Conservation (phyloP, 1,140 invertebrate species). For the Zaprionus taronus region DNA sequence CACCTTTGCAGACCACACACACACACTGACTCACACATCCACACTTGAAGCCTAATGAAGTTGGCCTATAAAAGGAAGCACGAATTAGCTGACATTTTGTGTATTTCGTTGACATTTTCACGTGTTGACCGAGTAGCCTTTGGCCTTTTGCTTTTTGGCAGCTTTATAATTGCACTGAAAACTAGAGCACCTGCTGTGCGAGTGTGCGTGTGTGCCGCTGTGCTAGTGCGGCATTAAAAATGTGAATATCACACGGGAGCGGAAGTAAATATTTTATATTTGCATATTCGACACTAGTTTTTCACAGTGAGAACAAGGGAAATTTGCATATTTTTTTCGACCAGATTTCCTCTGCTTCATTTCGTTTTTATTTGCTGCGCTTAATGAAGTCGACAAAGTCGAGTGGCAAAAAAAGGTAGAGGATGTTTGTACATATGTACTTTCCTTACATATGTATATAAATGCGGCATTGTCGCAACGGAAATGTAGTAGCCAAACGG, state of each 20-base stretch:
- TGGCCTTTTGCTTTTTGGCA: slow-evolving; percentile 59
- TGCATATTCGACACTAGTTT: slow-evolving; percentile 80
- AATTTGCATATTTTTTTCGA: slow-evolving; percentile 72
- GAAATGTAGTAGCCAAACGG: slow-evolving; percentile 39
- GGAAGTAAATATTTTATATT: slow-evolving; percentile 82
- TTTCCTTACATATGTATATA: slow-evolving; percentile 8
- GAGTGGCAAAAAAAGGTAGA: slow-evolving; percentile 10
- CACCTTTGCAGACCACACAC: slow-evolving; percentile 37
- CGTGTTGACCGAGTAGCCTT: not conserved
- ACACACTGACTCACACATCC: not conserved
- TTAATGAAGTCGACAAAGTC: slow-evolving; percentile 72
- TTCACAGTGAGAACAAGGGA: slow-evolving; percentile 51
- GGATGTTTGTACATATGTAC: slow-evolving; percentile 24
- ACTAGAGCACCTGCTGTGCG: slow-evolving; percentile 68
- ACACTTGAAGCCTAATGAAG: slow-evolving; percentile 60
- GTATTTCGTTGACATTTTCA: slow-evolving; percentile 38
- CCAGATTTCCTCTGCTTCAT: slow-evolving; percentile 41
- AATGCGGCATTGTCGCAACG: slow-evolving; percentile 30
- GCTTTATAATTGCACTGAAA: slow-evolving; percentile 74
- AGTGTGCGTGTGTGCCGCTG: slow-evolving; percentile 2
- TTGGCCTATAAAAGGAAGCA: slow-evolving; percentile 67
- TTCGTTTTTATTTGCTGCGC: slow-evolving; percentile 57
- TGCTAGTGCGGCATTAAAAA: slow-evolving; percentile 66
- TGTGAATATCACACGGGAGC: slow-evolving; percentile 74
- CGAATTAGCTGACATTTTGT: slow-evolving; percentile 48